phyloP scores from a whole-genome alignment of 2,797 vertebrate species.

The Crax fasciolata region DNA sequence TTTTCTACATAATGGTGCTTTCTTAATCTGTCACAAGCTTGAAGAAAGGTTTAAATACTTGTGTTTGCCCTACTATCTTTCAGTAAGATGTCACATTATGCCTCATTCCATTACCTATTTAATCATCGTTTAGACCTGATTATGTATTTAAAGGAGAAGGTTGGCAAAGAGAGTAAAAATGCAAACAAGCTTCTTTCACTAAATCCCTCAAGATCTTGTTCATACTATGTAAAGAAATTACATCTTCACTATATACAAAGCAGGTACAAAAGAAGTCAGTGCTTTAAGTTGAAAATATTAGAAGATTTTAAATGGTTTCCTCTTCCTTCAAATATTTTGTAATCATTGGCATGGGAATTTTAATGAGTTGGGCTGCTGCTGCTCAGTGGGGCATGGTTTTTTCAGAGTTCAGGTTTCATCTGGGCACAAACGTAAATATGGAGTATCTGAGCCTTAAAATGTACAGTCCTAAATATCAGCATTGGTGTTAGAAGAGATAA shows the following conservation, averaged over 20 bases:
- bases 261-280: not conserved
- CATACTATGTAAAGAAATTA: not conserved
- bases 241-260: not conserved
- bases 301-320: not conserved
- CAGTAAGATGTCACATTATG: conserved; percentile 26
- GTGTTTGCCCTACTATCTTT: conserved; percentile 23
- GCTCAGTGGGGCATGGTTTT: not conserved
- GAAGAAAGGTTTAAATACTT: conserved; percentile 55
- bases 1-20: not conserved
- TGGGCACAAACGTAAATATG: not conserved
- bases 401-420: not conserved
- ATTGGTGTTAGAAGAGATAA: not conserved
- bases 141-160: conserved; percentile 31
- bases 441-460: not conserved
- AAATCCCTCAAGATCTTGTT: not conserved
- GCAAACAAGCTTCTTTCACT: not conserved
- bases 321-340: not conserved
- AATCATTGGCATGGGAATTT: not conserved
- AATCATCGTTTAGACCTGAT: conserved; percentile 46
- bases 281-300: not conserved
- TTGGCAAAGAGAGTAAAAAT: conserved; percentile 21
- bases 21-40: not conserved
- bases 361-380: not conserved
- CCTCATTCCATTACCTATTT: conserved; percentile 37
- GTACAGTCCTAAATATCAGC: not conserved